These are phyloP conservation scores for Phengaris alcon DNA, from an alignment of 2,888 invertebrate species.

Conservation along the genomic window DNA sequence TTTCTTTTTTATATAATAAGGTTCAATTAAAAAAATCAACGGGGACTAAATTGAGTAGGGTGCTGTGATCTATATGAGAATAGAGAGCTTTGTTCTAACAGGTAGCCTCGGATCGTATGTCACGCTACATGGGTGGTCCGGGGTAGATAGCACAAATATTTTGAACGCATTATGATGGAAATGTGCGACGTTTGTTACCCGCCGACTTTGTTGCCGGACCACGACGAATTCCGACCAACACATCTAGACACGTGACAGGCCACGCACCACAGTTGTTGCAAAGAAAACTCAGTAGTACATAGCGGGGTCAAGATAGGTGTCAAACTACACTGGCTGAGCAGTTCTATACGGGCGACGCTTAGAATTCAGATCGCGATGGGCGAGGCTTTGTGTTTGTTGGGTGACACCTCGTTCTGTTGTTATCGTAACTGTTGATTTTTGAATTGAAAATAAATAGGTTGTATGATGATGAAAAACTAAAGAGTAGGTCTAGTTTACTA, in stretches of 20 bases:
- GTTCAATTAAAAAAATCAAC: slow-evolving; percentile 35
- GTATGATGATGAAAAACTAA: not conserved
- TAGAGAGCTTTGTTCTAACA: slow-evolving; percentile 65
- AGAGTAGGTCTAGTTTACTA: too few species aligned
- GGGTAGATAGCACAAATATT: slow-evolving; percentile 70
- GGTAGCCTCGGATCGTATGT: slow-evolving; percentile 66
- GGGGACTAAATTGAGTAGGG: slow-evolving; percentile 40
- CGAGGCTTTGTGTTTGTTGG: slow-evolving; percentile 47
- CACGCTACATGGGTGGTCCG: slow-evolving; percentile 69
- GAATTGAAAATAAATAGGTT: not conserved
- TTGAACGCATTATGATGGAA: slow-evolving; percentile 75
- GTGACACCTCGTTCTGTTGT: slow-evolving; percentile 47
- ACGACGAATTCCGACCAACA: slow-evolving; percentile 60
- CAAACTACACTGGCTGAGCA: slow-evolving; percentile 46
- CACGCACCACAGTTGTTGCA: slow-evolving; percentile 28
- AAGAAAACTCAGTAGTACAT: slow-evolving; percentile 15
- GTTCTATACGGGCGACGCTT: slow-evolving; percentile 53
- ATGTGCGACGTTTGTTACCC: slow-evolving; percentile 59
- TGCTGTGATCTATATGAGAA: slow-evolving; percentile 56
- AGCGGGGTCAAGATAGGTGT: slow-evolving; percentile 38
- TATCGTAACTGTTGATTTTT: slow-evolving; percentile 38
- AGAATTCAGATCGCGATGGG: slow-evolving; percentile 55
- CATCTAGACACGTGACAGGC: slow-evolving; percentile 40
- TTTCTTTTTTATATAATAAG: slow-evolving; percentile 12
- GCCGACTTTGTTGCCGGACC: slow-evolving; percentile 61